Evolutionary conservation across 2,888 invertebrate genomes (phyloP).

Genomic region (Limulus polyphemus): DNA sequence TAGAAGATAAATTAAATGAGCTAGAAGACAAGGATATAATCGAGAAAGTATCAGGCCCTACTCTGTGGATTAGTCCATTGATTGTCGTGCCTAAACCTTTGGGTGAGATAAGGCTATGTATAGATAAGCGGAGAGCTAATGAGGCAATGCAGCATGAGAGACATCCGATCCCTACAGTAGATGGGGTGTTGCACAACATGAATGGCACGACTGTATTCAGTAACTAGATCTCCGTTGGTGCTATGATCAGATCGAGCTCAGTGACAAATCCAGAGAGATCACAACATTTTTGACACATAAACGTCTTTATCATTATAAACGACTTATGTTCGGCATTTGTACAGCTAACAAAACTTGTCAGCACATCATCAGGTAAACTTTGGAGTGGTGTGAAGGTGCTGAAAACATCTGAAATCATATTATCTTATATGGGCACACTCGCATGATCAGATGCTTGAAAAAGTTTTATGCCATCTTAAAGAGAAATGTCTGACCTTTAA

Average conservation of each 20-base stretch:
- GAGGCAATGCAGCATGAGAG: neutral
- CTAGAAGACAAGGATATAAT: neutral
- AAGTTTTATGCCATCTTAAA: too few species aligned
- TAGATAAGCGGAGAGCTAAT: neutral
- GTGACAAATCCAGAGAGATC: constrained; percentile 30
- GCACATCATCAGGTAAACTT: neutral
- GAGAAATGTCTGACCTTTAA: neutral
- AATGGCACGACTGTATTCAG: constrained; percentile 21
- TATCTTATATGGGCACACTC: too few species aligned
- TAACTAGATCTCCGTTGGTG: constrained; percentile 34
- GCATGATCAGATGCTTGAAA: neutral
- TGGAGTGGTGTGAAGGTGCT: neutral
- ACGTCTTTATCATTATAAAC: constrained; percentile 32
- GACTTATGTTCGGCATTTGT: neutral
- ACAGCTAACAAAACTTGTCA: constrained; percentile 1
- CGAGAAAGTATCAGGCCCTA: neutral
- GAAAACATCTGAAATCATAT: neutral
- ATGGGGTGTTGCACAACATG: neutral
- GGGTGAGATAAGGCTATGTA: neutral
- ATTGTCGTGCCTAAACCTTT: neutral
- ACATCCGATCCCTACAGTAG: neutral
- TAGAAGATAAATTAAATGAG: neutral
- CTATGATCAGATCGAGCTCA: constrained; percentile 35
- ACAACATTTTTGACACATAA: constrained; percentile 35
- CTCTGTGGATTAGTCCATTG: neutral